Conservation (phyloP, 2,797 vertebrate genomes). For the Aulostomus chinensis region DNA sequence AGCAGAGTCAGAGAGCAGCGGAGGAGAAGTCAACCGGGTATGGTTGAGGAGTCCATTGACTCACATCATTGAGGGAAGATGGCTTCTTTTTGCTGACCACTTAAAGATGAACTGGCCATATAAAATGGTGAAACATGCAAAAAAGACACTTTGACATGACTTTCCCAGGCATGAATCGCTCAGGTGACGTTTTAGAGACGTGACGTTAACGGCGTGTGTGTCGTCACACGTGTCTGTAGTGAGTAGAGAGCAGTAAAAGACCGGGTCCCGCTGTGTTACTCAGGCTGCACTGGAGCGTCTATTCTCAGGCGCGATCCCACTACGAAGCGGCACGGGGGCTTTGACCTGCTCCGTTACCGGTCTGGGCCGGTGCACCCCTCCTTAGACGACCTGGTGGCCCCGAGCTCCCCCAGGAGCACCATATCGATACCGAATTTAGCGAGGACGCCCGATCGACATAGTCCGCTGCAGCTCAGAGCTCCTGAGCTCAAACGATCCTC, state of each 20-base stretch:
- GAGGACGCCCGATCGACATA: conserved; percentile 64
- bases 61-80: too few species aligned
- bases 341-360: conserved; percentile 75
- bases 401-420: conserved; percentile 47
- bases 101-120: too few species aligned
- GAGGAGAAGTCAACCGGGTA: too few species aligned
- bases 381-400: conserved; percentile 67
- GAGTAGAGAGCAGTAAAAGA: conserved; percentile 35
- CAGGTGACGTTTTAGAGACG: too few species aligned
- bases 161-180: too few species aligned
- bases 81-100: too few species aligned
- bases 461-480: conserved; percentile 65
- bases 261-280: conserved; percentile 59
- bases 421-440: conserved; percentile 61
- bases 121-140: too few species aligned
- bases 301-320: conserved; percentile 73
- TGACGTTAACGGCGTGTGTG: background rate
- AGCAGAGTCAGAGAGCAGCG: too few species aligned
- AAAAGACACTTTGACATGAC: too few species aligned
- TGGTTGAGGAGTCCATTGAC: too few species aligned
- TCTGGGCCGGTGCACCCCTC: conserved; percentile 74
- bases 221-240: too few species aligned
- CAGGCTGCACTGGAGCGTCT: conserved; percentile 59
- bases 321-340: conserved; percentile 72
- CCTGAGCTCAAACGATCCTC: conserved; percentile 66